A percentile compares a stretch with the other conserved stretches of the same genome.
phyloP scores from a whole-genome alignment of 2,888 invertebrate genomes.

The Altica lythri region DNA sequence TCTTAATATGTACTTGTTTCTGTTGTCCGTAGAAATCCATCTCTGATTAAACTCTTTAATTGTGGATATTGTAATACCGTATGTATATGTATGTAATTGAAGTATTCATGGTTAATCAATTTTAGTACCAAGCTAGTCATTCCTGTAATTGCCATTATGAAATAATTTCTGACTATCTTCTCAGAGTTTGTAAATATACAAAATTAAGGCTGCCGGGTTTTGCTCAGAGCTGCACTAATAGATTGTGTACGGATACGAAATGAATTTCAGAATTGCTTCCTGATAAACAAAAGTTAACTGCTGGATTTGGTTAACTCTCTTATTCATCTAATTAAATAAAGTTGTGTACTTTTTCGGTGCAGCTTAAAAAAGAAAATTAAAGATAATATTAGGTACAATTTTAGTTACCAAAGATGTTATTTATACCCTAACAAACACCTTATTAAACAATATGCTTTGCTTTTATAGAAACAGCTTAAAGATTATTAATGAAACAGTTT shows the following conservation, averaged over 20 bases:
- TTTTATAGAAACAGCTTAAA: too few species aligned
- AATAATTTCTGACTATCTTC: not conserved
- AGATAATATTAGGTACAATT: too few species aligned
- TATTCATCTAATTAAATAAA: not conserved
- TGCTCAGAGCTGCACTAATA: too few species aligned
- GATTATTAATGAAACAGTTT: too few species aligned
- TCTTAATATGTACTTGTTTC: not conserved
- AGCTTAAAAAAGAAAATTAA: not conserved
- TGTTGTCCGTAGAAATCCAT: not conserved
- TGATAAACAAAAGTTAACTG: too few species aligned
- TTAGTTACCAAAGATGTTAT: not conserved
- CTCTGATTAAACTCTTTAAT: not conserved
- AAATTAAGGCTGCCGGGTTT: not conserved
- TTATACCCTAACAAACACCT: not conserved
- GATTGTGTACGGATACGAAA: too few species aligned
- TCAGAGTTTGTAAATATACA: not conserved
- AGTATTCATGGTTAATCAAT: not conserved
- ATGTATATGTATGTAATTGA: not conserved
- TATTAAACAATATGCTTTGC: too few species aligned
- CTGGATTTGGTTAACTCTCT: not conserved
- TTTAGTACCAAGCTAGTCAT: slow-evolving; percentile 16
- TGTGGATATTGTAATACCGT: not conserved
- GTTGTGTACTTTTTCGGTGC: not conserved
- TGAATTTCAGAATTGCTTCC: too few species aligned
- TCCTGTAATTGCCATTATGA: slow-evolving; percentile 11